Evolutionary conservation across 2,797 vertebrate genomes (phyloP), one percentile per base, ranked within the genome.

Genomic region (Sebastes alutus): DNA sequence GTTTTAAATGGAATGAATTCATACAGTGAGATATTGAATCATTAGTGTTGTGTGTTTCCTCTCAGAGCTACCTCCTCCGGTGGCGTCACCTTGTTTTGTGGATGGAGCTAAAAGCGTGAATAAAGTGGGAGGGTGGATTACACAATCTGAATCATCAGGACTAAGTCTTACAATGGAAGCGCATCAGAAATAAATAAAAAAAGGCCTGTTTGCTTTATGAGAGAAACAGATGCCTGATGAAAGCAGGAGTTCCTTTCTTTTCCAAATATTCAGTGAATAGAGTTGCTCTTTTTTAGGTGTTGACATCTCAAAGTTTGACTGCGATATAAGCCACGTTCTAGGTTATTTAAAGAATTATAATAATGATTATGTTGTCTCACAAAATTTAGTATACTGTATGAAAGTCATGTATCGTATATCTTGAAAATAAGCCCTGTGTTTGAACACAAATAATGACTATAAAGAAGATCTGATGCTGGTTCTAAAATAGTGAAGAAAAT

Each of bases 101-200:
- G 75, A 84, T 60, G 82, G 84, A 88, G 79, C 80, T 85, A 81
- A 89, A 88, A 86, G 75, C 23, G 32, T 75, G 78, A 83, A 84
- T 63, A 38, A 86, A 81, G 81, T 83, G 77, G 80, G 79, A 87
- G 78, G 80, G 71, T 77, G 79, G 71, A 82, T 87, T 71, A 74
- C 81, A 85, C 66, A 83, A 74, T 63, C 76, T 77, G 83, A 88
- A 84, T 73, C 79, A 89, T 87, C 81, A 66, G 38, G 82, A 72
- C 78, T 77, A 76, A 85, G 81, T 62, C 35, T 69, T 55, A 46
- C 66, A 72, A 70, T 52, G 18, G 60, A 74, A 80, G 16, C 7
- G 60, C 52, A 71, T 68, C 10, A 71, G 29, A 86, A 77, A 76
- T 27, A 77, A 76, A 82, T 42, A 38, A 70, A 25, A 81, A 62